Conservation (phyloP, 2,888 invertebrate species). For the Pachliopta kotzebuea region DNA sequence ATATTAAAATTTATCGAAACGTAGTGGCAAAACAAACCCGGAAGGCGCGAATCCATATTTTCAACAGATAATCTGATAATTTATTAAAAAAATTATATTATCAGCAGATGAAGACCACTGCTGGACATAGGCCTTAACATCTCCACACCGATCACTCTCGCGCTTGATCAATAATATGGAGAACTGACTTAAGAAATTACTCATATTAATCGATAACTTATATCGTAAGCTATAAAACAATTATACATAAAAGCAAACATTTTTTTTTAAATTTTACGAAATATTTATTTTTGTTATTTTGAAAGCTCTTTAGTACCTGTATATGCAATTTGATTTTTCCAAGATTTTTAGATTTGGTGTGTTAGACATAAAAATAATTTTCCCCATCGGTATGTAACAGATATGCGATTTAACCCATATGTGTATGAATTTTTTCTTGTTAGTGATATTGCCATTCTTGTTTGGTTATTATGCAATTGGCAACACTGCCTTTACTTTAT, state of each 20-base stretch:
- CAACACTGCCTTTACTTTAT: slow-evolving; percentile 16
- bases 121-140: too few relatives aligned
- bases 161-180: too few relatives aligned
- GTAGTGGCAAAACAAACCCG: slow-evolving; percentile 33
- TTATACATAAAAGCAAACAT: slow-evolving; percentile 12
- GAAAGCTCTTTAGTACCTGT: slow-evolving; percentile 14
- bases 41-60: slow-evolving; percentile 49
- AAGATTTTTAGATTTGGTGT: neutral
- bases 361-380: neutral
- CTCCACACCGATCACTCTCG: too few relatives aligned
- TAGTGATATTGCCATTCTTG: slow-evolving; percentile 57
- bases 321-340: slow-evolving; percentile 8
- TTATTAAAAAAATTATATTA: slow-evolving; percentile 1
- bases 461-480: slow-evolving; percentile 33
- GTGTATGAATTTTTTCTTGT: slow-evolving; percentile 35
- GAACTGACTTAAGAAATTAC: neutral
- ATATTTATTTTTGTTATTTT: slow-evolving; percentile 19
- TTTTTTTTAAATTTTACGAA: slow-evolving; percentile 18
- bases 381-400: neutral
- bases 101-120: neutral
- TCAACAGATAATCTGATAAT: slow-evolving; percentile 17
- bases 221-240: neutral
- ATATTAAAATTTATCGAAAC: slow-evolving; percentile 31
- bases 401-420: neutral
- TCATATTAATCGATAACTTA: slow-evolving; percentile 5